Conservation (phyloP, 2,888 invertebrate genomes). For the Hofmannophila pseudospretella region DNA sequence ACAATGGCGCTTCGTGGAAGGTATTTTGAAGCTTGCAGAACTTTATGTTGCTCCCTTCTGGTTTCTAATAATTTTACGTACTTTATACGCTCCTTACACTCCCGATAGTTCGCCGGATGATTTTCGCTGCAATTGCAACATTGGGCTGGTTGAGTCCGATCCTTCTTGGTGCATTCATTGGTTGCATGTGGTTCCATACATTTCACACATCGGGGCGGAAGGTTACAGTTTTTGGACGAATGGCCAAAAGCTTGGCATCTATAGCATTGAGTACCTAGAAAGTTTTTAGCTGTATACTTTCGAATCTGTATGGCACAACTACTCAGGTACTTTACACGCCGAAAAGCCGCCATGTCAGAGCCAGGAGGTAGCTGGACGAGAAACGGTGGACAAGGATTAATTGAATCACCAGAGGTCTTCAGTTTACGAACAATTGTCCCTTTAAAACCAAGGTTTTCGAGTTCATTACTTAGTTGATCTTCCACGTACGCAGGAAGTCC, state of each 20-base stretch:
- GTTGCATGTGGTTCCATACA: conserved; percentile 6
- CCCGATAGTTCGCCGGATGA: conserved; percentile 12
- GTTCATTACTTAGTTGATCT: background rate
- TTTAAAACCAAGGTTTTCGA: background rate
- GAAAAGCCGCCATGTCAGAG: background rate
- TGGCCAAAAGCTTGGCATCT: no score
- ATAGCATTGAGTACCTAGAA: background rate
- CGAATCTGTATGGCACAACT: background rate
- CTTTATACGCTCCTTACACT: conserved; percentile 3
- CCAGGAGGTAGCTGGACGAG: background rate
- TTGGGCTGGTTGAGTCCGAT: background rate
- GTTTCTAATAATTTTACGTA: background rate
- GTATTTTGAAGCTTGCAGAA: background rate
- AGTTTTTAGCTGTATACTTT: no score
- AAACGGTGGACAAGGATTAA: background rate
- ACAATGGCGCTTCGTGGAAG: background rate
- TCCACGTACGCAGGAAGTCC: background rate
- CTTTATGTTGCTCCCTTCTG: background rate
- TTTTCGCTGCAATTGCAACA: conserved; percentile 5
- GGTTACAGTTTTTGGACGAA: background rate
- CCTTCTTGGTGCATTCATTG: conserved; percentile 5
- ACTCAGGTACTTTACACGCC: background rate
- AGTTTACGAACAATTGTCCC: background rate
- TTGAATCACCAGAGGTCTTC: background rate
- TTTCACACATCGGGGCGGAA: conserved; percentile 9